These are phyloP conservation scores for Anguilla pacifica DNA, from an alignment of 2,797 vertebrate species.

Conservation along the genomic window DNA sequence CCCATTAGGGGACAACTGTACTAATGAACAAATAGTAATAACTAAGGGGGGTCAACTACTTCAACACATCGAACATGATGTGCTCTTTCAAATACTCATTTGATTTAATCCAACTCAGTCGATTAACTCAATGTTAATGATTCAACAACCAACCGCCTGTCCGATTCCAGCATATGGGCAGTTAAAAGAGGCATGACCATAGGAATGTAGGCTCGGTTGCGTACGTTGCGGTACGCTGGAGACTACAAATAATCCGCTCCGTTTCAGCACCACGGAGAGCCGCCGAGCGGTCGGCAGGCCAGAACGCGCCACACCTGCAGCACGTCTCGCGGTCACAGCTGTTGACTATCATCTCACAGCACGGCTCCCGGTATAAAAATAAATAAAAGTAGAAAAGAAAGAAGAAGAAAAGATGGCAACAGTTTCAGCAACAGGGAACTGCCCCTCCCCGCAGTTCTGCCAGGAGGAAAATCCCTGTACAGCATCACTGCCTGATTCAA, in stretches of 20 bases:
- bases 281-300: background rate
- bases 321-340: background rate
- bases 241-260: background rate
- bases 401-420: background rate
- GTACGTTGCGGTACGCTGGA: background rate
- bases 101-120: background rate
- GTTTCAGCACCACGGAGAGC: constrained; percentile 3
- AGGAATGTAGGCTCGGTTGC: background rate
- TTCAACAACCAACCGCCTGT: background rate
- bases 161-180: background rate
- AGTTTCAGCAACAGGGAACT: background rate
- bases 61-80: background rate
- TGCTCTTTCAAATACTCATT: background rate
- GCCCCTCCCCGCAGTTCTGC: background rate
- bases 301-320: background rate
- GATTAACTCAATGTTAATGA: background rate
- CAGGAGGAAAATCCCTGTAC: background rate
- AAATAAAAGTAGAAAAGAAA: background rate
- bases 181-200: no score
- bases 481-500: background rate
- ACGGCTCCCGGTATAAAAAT: background rate
- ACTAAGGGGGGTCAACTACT: background rate
- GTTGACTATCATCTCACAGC: background rate
- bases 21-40: background rate
- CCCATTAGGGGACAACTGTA: background rate